Evolutionary conservation across 2,113 vertebrate species (phyloP).

Genomic region (Ciconia boyciana): DNA sequence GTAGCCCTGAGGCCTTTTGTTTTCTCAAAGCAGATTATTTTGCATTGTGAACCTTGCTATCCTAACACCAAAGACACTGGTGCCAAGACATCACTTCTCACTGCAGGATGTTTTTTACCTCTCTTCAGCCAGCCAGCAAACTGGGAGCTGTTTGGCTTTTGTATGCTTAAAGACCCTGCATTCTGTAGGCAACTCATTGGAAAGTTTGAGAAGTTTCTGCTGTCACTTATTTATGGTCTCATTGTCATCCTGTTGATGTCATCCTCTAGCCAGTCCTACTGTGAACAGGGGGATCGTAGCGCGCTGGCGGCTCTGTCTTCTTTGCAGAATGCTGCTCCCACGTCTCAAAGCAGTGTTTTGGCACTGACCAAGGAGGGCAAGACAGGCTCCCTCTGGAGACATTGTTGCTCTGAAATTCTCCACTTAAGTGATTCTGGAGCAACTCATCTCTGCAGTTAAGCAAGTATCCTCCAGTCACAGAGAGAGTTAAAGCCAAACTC

Average conservation of each 20-base stretch:
- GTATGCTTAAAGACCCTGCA: fast-evolving
- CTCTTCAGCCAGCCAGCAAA: background rate
- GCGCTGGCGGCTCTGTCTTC: background rate
- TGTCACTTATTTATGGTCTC: background rate
- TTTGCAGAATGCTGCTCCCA: background rate
- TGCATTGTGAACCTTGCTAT: background rate
- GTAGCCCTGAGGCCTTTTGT: background rate
- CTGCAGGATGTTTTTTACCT: background rate
- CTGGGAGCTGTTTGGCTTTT: background rate
- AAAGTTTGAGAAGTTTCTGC: background rate
- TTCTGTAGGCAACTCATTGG: background rate
- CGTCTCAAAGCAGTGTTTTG: background rate
- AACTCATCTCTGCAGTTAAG: background rate
- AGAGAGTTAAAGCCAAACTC: background rate
- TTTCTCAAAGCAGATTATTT: background rate
- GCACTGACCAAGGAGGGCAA: background rate
- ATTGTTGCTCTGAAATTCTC: background rate
- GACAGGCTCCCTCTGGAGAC: background rate
- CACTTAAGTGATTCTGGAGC: background rate
- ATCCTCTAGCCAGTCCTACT: background rate
- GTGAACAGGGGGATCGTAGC: background rate
- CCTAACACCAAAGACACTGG: background rate
- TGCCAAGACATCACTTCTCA: background rate
- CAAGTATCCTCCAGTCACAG: background rate
- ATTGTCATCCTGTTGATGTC: background rate